Evolutionary conservation across 2,888 invertebrate genomes (phyloP), one percentile per base, ranked within the genome.

Genomic region (Cheilosia soror): DNA sequence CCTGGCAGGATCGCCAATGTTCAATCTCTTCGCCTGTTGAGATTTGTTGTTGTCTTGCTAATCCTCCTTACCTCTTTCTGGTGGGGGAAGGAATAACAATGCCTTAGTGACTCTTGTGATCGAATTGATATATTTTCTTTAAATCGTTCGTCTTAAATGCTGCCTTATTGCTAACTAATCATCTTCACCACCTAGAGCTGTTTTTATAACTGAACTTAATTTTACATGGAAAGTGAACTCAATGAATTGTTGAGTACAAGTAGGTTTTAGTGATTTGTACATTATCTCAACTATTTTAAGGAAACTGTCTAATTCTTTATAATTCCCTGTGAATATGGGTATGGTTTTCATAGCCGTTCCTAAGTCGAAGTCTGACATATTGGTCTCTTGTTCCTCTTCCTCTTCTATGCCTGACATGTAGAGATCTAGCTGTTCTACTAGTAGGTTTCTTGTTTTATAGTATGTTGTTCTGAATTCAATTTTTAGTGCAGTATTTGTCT

Each of bases 331-430:
- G n/a, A 55, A 60, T 31, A 60, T 5, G 13, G 40, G 40, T 11
- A 60, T 60, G 37, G 58, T 11, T 42, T 40, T 42, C 42, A 60
- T 60, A 40, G 42, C 55, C 55, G 15, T 55, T 55, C 55, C 55
- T 29, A 33, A 33, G 31, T 55, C 55, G 29, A 55, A 55, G 31
- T 60, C 58, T 42, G 42, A 37, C 58, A 60, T 60, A 6, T 31
- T 31, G 40, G 7, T 15, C 27, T 40, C 11, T 60, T 42, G 58
- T 47, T 47, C n/a, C n/a, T n/a, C n/a, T n/a, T n/a, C n/a, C n/a
- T n/a, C n/a, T n/a, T n/a, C n/a, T n/a, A n/a, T n/a, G n/a, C n/a
- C n/a, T n/a, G n/a, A n/a, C n/a, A n/a, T n/a, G n/a, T n/a, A n/a
- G n/a, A n/a, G n/a, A n/a, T n/a, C 15, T 47, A 47, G 7, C 15